Percentiles rank a stretch among this genome's conserved stretches.
phyloP scores from a whole-genome alignment of 92 coral and sea anemone species.

The Virgularia gustaviana region DNA sequence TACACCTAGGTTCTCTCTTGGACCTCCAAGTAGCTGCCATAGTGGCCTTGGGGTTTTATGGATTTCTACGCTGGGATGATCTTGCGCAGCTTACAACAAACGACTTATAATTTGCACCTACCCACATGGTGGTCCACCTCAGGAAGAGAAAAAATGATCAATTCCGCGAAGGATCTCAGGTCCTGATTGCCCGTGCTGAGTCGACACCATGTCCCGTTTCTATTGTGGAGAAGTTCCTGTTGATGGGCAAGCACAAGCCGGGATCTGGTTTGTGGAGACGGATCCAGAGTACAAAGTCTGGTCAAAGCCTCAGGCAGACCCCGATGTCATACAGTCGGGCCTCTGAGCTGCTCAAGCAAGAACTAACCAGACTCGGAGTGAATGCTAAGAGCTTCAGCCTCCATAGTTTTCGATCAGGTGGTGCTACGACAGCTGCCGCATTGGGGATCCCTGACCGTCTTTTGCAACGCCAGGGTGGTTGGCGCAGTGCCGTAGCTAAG shows the following conservation, averaged over 20 bases:
- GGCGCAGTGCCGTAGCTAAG: slow-evolving; percentile 43
- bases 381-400: slow-evolving; percentile 37
- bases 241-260: slow-evolving; percentile 3
- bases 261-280: slow-evolving; percentile 17
- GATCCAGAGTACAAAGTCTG: slow-evolving; percentile 43
- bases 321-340: slow-evolving; percentile 47
- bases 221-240: slow-evolving; percentile 47
- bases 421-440: slow-evolving; percentile 46
- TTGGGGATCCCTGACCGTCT: slow-evolving; percentile 45
- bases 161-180: slow-evolving; percentile 40
- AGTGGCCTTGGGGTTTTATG: slow-evolving; percentile 21
- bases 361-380: slow-evolving; percentile 36
- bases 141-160: slow-evolving; percentile 51
- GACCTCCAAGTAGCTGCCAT: slow-evolving; percentile 32
- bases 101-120: slow-evolving; percentile 17
- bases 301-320: slow-evolving; percentile 31
- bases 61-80: no score
- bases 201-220: slow-evolving; percentile 46
- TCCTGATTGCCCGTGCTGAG: slow-evolving; percentile 37
- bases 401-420: slow-evolving; percentile 54
- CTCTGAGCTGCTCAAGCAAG: slow-evolving; percentile 27
- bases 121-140: slow-evolving; percentile 43
- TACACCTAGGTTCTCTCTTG: slow-evolving; percentile 19
- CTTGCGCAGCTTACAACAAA: slow-evolving; percentile 30
- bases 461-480: slow-evolving; percentile 55